Evolutionary conservation across 2,113 vertebrate genomes (phyloP).

Genomic region (Anoura caudifer): DNA sequence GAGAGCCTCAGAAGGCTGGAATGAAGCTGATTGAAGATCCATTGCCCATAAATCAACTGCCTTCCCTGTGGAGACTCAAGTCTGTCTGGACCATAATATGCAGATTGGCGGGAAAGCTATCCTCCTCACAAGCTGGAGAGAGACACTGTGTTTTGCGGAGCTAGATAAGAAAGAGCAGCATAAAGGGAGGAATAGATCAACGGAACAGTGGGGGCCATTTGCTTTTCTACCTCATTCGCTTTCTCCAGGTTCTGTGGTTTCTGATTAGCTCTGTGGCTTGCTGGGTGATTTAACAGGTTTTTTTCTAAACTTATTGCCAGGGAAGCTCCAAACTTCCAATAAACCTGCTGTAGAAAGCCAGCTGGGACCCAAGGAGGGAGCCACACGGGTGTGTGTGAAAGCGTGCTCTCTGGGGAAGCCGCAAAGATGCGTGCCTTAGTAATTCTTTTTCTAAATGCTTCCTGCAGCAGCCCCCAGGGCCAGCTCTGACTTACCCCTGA

Average conservation of each 20-base stretch:
- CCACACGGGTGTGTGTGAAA: neutral
- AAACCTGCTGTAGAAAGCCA: constrained; percentile 16
- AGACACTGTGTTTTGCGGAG: neutral
- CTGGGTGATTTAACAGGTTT: constrained; percentile 47
- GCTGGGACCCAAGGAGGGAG: neutral
- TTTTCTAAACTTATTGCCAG: constrained; percentile 18
- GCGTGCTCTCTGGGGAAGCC: neutral
- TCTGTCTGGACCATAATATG: neutral
- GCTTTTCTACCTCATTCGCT: neutral
- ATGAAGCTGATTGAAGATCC: constrained; percentile 1
- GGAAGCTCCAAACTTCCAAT: constrained; percentile 41
- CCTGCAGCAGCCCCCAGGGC: neutral
- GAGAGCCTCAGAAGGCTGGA: neutral
- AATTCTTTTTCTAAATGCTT: neutral
- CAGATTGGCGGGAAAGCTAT: neutral
- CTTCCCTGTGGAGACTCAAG: neutral
- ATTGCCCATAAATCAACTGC: neutral
- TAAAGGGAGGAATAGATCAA: neutral
- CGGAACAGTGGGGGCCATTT: neutral
- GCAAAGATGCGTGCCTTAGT: neutral
- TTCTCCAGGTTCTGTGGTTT: neutral
- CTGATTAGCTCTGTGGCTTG: constrained; percentile 39
- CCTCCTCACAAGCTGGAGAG: neutral
- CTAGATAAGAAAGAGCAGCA: constrained; percentile 21
- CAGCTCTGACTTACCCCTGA: neutral